phyloP scores from a whole-genome alignment of 1,140 invertebrate genomes.

The Euborellia annulipes region DNA sequence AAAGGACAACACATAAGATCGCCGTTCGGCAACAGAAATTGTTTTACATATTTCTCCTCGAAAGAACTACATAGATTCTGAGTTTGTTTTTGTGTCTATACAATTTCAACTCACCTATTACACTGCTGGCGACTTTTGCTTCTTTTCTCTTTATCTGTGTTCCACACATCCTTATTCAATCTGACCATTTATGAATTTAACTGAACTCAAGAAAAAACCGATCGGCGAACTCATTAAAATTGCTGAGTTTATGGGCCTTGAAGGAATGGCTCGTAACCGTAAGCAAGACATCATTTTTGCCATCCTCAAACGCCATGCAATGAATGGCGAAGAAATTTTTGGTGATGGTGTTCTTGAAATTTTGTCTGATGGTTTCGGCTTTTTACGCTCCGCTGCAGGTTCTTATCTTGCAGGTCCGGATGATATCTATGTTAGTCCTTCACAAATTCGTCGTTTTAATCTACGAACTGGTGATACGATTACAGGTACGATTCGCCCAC shows the following conservation, averaged over 20 bases:
- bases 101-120: no score
- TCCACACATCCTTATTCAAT: no score
- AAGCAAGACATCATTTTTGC: constrained; percentile 20
- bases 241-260: constrained; percentile 8
- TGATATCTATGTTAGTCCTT: constrained; percentile 19
- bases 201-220: constrained; percentile 9
- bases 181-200: neutral
- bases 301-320: constrained; percentile 12
- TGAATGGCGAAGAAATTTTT: constrained; percentile 9
- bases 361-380: constrained; percentile 18
- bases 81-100: no score
- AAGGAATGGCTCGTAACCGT: constrained; percentile 1
- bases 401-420: constrained; percentile 17
- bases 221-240: constrained; percentile 10
- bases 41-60: no score
- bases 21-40: no score
- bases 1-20: no score
- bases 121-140: no score
- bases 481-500: constrained; percentile 14
- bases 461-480: constrained; percentile 19
- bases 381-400: constrained; percentile 13
- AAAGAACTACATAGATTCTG: no score
- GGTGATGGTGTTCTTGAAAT: constrained; percentile 18
- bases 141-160: no score
- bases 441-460: constrained; percentile 16